A percentile compares a stretch with the other conserved stretches of the same genome.
These are phyloP conservation scores for Sanderia malayensis DNA, from an alignment of 30 jellyfish, hydroid and myxozoan genomes.

Conservation along the genomic window DNA sequence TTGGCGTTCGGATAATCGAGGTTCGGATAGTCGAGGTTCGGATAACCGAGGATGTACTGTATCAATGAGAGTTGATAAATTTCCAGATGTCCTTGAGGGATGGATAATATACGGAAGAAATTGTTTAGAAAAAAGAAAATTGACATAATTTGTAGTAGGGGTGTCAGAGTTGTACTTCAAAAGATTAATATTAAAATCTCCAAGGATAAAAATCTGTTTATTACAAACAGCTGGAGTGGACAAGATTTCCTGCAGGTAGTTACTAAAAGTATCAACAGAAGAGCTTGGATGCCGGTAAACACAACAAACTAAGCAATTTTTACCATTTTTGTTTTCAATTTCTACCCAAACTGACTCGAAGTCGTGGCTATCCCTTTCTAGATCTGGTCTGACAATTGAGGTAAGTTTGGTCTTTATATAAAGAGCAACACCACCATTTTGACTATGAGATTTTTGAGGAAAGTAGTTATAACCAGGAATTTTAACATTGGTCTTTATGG, in stretches of 20 bases:
- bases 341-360: conserved; percentile 24
- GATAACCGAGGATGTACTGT: too few relatives aligned
- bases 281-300: conserved; percentile 20
- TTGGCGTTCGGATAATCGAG: too few relatives aligned
- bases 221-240: conserved; percentile 18
- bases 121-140: background rate
- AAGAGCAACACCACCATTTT: conserved; percentile 20
- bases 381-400: conserved; percentile 13
- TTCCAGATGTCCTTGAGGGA: conserved; percentile 14
- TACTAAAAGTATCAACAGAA: conserved; percentile 15
- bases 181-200: too few relatives aligned
- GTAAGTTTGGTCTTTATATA: conserved; percentile 8
- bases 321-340: too few relatives aligned
- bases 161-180: conserved; percentile 1
- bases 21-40: too few relatives aligned
- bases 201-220: conserved; percentile 2
- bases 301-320: conserved; percentile 12
- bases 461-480: conserved; percentile 8
- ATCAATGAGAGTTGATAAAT: conserved; percentile 3
- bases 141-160: background rate
- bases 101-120: too few relatives aligned
- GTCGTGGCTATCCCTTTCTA: background rate
- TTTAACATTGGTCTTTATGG: conserved; percentile 8
- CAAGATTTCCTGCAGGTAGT: conserved; percentile 12
- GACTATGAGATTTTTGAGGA: conserved; percentile 6